Percentiles rank a stretch among this genome's conserved stretches.
Conservation (phyloP, 2,888 invertebrate species). For the Habroteleia sp. region DNA sequence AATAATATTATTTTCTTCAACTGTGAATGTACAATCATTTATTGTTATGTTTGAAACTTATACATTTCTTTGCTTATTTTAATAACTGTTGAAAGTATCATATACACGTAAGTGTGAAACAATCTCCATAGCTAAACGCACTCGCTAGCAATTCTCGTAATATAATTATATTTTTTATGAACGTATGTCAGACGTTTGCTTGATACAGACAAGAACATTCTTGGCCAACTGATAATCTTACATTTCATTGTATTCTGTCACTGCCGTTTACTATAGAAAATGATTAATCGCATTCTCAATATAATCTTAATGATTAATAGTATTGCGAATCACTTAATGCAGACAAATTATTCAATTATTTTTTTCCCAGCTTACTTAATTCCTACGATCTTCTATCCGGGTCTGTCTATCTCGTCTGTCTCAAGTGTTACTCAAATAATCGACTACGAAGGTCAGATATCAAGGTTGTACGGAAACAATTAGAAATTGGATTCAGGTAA, state of each 20-base stretch:
- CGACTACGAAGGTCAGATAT: conserved; percentile 22
- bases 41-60: too few species aligned
- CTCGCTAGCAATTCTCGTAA: too few species aligned
- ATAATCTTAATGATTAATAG: conserved; percentile 19
- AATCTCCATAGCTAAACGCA: too few species aligned
- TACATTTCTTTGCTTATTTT: too few species aligned
- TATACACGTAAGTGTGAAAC: too few species aligned
- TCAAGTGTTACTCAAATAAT: conserved; percentile 9
- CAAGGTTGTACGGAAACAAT: conserved; percentile 26
- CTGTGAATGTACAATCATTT: too few species aligned
- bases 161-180: too few species aligned
- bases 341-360: conserved; percentile 21
- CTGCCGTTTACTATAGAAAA: background rate
- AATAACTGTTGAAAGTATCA: too few species aligned
- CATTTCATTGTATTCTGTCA: conserved; percentile 15
- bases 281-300: conserved; percentile 27
- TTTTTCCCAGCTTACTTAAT: background rate
- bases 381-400: background rate
- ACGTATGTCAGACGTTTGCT: too few species aligned
- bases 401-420: background rate
- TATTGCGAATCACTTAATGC: conserved; percentile 2
- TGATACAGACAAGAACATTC: conserved; percentile 30
- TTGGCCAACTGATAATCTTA: conserved; percentile 4
- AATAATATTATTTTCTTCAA: too few species aligned
- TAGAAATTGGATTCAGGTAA: conserved; percentile 13